Evolutionary conservation across 2,113 vertebrate genomes (phyloP), one percentile per base, ranked within the genome.

Genomic region (Osmerus mordax): DNA sequence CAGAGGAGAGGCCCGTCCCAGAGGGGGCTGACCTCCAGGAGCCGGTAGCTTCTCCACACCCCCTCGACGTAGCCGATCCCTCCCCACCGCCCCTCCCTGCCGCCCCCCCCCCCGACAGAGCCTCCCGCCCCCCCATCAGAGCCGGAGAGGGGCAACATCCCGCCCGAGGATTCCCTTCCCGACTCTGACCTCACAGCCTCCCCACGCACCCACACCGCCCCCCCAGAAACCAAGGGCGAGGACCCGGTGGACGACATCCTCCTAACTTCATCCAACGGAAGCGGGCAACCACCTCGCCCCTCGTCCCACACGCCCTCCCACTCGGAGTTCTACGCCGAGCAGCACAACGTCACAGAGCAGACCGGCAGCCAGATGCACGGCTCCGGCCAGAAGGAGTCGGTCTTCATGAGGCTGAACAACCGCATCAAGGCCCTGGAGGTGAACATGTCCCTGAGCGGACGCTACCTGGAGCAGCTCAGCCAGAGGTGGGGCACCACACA

Each of bases 321-420:
- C 72, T 95, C 93, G 0, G 97, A 99, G 81, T 96, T 98, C 84
- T 96, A 98, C 63, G 95, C 95, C 6, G 97, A 98, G 52, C 62
- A 96, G 18, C 94, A 94, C 75, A 95, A 96, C 67, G 93, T 91
- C 47, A 95, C 92, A 0, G 96, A 99, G 56, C 89, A 93, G 66
- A 78, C 88, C 51, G 89, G 93, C n/a, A 96, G 94, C 85, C 94
- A 90, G 0, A 87, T 95, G 2, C 96, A 97, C 2, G 93, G 95
- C 53, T 95, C 97, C 74, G 95, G 93, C 78, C 96, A 98, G 81
- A 99, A 98, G 77, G 97, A 99, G 80, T 99, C 97, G 0, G 96
- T 99, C 29, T 99, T 99, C 84, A 99, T 99, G 97, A 93, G 97
- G 64, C 94, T 99, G 69, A 99, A 97, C 83, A 99, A 99, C 81